Base-by-base conservation (phyloP, 2,113 vertebrate genomes). In the Mellivora capensis region DNA sequence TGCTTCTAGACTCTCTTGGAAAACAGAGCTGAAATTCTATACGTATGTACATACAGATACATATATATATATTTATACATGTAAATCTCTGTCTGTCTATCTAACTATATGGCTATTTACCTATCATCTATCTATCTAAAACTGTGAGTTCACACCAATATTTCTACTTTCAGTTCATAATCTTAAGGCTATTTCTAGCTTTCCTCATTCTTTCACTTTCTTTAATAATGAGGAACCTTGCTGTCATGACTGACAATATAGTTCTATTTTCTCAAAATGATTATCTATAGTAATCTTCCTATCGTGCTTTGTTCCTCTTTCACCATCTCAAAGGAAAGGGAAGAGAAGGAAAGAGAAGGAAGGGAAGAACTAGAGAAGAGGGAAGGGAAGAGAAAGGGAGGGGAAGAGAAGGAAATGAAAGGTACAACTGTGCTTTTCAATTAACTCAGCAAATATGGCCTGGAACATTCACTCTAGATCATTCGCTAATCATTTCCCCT, bases 211-310 rank as follows among this genome's bases (percentile, higher is more conserved):
- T 74, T 95, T 47, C 27, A 69, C 7, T 34, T 52, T 90, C 74
- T 93, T 86, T 54, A 29, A 64, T 31, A 77, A n/a, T 94, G 49
- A 91, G 20, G 81, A 94, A 83, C 7, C 29, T 84, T 18, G 20
- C 39, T 87, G 27, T 88, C 29, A 49, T 79, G 44, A 71, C 31
- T 83, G 77, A 87, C 44, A 72, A 83, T 64, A 29, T 27, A 91
- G n/a, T 83, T 83, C 77, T 87, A 64, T 94, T 91, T 94, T 87
- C 77, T 91, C 62, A 76, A 89, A 92, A 84, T 80, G 29, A 90
- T 42, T 10, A 6, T 81, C 18, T 44, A 15, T 52, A 85, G 79
- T 84, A 31, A 85, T 29, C 37, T 85, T 76, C n/a, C 34, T 84
- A 39, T 64, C 84, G 29, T 39, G 14, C 39, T 91, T 76, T 54